Percentiles rank a stretch among this genome's conserved stretches.
phyloP scores from a whole-genome alignment of 30 jellyfish, hydroid and myxozoan species.

The Aurelia coerulea region DNA sequence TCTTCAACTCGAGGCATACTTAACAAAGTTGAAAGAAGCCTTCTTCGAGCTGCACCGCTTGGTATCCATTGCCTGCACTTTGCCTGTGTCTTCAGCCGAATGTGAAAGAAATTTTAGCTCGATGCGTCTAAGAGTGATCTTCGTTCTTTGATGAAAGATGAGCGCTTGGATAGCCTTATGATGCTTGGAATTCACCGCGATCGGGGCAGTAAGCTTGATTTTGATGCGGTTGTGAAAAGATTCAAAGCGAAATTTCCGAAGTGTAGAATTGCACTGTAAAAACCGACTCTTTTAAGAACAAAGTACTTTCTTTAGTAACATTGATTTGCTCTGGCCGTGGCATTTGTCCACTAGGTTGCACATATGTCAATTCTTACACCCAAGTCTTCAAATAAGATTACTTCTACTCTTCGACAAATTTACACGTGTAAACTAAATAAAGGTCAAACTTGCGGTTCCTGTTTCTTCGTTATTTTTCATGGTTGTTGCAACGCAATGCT shows the following conservation, averaged over 20 bases:
- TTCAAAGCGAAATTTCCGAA: slow-evolving; percentile 11
- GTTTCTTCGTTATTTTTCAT: slow-evolving; percentile 4
- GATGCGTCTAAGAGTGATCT: slow-evolving; percentile 24
- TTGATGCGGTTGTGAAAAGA: slow-evolving; percentile 25
- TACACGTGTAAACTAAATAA: not conserved
- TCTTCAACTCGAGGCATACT: not conserved
- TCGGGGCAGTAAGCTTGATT: slow-evolving; percentile 20
- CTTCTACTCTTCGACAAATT: slow-evolving; percentile 20
- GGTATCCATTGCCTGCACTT: slow-evolving; percentile 18
- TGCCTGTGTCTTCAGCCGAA: slow-evolving; percentile 56
- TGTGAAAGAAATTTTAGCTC: slow-evolving; percentile 48
- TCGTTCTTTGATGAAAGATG: slow-evolving; percentile 2
- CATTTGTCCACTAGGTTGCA: no score
- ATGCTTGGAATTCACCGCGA: slow-evolving; percentile 57
- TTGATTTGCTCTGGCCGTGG: slow-evolving; percentile 25
- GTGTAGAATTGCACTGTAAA: slow-evolving; percentile 32
- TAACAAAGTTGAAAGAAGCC: no score
- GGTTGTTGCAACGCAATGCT: slow-evolving; percentile 10
- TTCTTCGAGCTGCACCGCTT: not conserved
- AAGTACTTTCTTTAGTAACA: not conserved
- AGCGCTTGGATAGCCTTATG: slow-evolving; percentile 30
- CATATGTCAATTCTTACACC: no score
- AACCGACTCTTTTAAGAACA: not conserved
- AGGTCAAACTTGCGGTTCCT: slow-evolving; percentile 7
- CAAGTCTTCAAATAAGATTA: slow-evolving; percentile 20